Conservation (phyloP, 2,797 vertebrate species). For the Neosilurus mollespiculum region DNA sequence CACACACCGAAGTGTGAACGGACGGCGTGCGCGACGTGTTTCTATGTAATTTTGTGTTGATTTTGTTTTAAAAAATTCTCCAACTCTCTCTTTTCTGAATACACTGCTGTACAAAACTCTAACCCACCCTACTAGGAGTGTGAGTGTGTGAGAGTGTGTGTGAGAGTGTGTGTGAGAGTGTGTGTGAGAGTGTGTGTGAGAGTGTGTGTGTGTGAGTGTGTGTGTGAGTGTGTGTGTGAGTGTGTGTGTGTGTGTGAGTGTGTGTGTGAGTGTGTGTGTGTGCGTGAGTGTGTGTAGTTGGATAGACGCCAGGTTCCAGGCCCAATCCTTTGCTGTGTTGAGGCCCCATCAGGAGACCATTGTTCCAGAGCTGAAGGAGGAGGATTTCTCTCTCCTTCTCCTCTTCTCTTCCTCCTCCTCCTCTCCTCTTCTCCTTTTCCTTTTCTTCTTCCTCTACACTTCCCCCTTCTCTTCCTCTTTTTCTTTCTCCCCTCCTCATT, state of each 20-base stretch:
- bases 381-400: slow-evolving; percentile 24
- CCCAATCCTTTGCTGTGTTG: slow-evolving; percentile 42
- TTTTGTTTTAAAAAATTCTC: neutral
- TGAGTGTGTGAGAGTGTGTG: too few relatives aligned
- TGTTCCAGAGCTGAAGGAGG: slow-evolving; percentile 65
- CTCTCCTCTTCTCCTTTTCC: neutral
- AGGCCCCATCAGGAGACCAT: slow-evolving; percentile 68
- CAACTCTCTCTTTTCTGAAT: neutral
- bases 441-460: neutral
- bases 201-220: neutral
- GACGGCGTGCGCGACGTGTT: neutral
- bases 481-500: slow-evolving; percentile 28
- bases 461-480: too few relatives aligned
- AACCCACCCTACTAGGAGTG: neutral
- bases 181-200: too few relatives aligned
- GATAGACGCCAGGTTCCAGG: slow-evolving; percentile 46
- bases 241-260: neutral
- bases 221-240: neutral
- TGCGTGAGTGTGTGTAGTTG: slow-evolving; percentile 42
- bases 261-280: slow-evolving; percentile 22
- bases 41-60: neutral
- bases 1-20: too few relatives aligned
- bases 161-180: too few relatives aligned
- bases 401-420: neutral
- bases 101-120: neutral